Base-by-base conservation (phyloP, 2,113 vertebrate species). In the Hippolais icterina region DNA sequence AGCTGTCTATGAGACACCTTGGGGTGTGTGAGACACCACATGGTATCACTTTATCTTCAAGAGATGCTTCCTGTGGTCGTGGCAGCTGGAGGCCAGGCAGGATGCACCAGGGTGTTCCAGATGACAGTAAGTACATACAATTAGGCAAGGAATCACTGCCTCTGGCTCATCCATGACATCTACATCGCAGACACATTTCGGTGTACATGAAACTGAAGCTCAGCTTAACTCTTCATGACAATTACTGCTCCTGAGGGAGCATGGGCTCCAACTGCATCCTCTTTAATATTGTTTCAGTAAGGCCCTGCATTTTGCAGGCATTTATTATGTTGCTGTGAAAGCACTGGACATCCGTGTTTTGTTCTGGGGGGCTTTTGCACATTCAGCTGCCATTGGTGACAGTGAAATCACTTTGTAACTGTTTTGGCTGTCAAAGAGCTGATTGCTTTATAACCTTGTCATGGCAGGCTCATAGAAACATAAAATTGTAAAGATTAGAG, bases 401-500 rank as follows among this genome's bases (percentile, higher is more conserved):
- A 69, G 47, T 61, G 50, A 89, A 65, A 52, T 9, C 21, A 42
- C 29, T 31, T 39, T 44, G 24, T 65, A 57, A 44, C 19, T 46
- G 20, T 18, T 8, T 11, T 53, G 50, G 10, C 56, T 64, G 46
- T 25, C 60, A 65, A 23, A 78, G 42, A 71, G 20, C 6, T 0
- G 0, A 3, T 24, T 39, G 37, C 17, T 85, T 69, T 71, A 9
- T n/a, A 42, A 25, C 13, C 6, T 25, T 7, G 0, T 84, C 33
- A 9, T 27, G 33, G 47, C 28, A 74, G 35, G 27, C 12, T 76
- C 25, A 13, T 10, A 63, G 63, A 49, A 54, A 41, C 21, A 10
- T 3, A 5, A n/a, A 69, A 31, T 31, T 69, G 8, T 27, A 22
- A 61, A 31, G 4, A 17, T 41, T 69, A 49, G 47, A 60, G 46